A percentile compares a stretch with the other conserved stretches of the same genome.
These are phyloP conservation scores for Pterophyllum scalare DNA, from an alignment of 2,113 vertebrate species.

Conservation along the genomic window DNA sequence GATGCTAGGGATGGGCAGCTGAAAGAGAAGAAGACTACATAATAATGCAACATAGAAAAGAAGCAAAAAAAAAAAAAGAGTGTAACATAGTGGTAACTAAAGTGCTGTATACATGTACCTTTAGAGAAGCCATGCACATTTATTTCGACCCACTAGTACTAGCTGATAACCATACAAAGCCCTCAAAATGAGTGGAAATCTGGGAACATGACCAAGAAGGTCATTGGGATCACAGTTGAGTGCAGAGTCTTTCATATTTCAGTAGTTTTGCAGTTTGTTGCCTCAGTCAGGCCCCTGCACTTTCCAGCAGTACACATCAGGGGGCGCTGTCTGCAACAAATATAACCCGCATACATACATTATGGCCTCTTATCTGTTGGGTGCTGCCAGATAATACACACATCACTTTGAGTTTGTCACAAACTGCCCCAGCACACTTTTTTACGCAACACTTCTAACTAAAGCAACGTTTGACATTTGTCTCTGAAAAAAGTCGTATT, in stretches of 20 bases:
- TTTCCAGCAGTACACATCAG: constrained; percentile 48
- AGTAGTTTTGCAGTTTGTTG: constrained; percentile 6
- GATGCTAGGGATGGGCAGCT: background rate
- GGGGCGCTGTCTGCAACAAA: constrained; percentile 38
- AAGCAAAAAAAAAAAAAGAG: background rate
- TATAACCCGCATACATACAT: background rate
- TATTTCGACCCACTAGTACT: constrained; percentile 52
- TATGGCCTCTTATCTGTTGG: background rate
- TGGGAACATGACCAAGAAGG: background rate
- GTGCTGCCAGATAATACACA: background rate
- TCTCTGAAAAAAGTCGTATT: background rate
- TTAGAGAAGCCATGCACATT: constrained; percentile 32
- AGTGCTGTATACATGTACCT: background rate
- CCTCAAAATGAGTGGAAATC: constrained; percentile 1
- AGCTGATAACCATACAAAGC: background rate
- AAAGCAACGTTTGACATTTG: background rate
- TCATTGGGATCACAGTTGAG: constrained; percentile 15
- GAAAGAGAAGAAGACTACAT: background rate
- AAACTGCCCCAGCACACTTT: background rate
- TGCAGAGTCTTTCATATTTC: background rate
- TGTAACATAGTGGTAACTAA: background rate
- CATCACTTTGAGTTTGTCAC: background rate
- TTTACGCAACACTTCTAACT: background rate
- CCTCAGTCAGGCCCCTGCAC: constrained; percentile 29
- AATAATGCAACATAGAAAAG: background rate